phyloP scores from a whole-genome alignment of 2,113 vertebrate genomes.

The Rissa tridactyla region DNA sequence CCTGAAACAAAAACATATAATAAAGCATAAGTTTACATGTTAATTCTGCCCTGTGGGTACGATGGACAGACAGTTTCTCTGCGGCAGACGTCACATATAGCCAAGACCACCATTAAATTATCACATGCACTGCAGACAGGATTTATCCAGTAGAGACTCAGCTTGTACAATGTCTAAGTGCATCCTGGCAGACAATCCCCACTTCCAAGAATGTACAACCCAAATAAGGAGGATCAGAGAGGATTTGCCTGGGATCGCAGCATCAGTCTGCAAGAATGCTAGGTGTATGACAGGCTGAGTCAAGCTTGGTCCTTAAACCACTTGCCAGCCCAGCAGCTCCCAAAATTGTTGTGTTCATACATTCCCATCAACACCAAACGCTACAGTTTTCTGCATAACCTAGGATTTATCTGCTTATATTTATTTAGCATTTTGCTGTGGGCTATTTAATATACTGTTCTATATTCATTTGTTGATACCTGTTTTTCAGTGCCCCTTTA shows the following conservation, averaged over 20 bases:
- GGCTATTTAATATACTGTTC: not conserved
- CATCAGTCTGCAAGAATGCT: fast-evolving
- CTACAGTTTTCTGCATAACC: not conserved
- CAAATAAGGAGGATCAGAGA: not conserved
- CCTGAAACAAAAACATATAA: not conserved
- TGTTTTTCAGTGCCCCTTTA: not conserved
- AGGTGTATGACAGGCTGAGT: not conserved
- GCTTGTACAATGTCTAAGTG: not conserved
- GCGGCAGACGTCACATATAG: not conserved
- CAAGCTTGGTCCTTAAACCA: not conserved
- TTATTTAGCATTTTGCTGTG: not conserved
- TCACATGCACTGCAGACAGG: not conserved
- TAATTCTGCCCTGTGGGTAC: not conserved
- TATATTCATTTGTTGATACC: not conserved
- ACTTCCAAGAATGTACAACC: not conserved
- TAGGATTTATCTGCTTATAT: not conserved
- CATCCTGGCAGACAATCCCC: not conserved
- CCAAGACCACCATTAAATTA: not conserved
- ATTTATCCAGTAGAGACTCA: not conserved
- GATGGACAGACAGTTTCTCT: not conserved
- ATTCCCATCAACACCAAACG: not conserved
- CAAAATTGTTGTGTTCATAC: not conserved
- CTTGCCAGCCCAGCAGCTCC: not conserved
- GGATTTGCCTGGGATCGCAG: not conserved
- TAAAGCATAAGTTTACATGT: fast-evolving